Percentiles rank a stretch among this genome's conserved stretches.
Evolutionary conservation across 2,113 vertebrate genomes (phyloP).

Genomic region (Cariama cristata): DNA sequence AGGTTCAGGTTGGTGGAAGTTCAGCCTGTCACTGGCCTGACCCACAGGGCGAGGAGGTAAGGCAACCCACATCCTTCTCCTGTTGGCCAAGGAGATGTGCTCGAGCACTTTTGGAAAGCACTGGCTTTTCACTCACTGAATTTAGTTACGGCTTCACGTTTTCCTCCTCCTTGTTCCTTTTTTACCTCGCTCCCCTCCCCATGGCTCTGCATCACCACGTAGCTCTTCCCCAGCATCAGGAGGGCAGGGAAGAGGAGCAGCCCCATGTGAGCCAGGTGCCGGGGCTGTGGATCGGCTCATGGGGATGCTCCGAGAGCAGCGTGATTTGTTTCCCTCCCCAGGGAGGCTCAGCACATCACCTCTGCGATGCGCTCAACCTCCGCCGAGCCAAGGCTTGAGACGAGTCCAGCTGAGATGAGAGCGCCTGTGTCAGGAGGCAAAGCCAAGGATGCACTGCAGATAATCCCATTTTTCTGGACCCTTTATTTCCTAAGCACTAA

Average conservation of each 20-base stretch:
- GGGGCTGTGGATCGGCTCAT: neutral
- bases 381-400: neutral
- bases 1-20: neutral
- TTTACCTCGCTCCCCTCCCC: neutral
- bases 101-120: neutral
- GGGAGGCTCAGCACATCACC: neutral
- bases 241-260: neutral
- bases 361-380: neutral
- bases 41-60: neutral
- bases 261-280: neutral
- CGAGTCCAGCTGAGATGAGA: neutral
- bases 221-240: neutral
- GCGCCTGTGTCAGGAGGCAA: neutral
- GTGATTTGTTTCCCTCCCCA: neutral
- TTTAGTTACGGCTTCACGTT: neutral
- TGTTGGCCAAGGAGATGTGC: neutral
- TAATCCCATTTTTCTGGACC: constrained; percentile 2
- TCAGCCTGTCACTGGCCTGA: neutral
- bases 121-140: neutral
- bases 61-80: rapidly evolving
- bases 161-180: neutral
- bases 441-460: neutral
- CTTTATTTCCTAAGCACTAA: constrained; percentile 56
- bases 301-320: neutral
- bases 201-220: neutral